Evolutionary conservation across 2,113 vertebrate genomes (phyloP).

Genomic region (Pteropus alecto): DNA sequence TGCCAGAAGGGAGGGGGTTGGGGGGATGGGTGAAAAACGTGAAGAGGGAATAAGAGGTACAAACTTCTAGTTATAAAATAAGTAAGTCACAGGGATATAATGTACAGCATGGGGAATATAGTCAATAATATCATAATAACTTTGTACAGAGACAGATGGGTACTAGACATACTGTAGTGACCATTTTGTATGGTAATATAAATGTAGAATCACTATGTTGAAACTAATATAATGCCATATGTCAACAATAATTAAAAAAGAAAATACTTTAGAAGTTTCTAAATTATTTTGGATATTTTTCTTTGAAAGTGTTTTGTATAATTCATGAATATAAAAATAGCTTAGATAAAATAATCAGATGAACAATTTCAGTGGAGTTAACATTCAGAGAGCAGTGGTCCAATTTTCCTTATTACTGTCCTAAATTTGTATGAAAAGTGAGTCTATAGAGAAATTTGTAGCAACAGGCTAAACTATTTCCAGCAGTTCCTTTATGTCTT

Average conservation of each 20-base stretch:
- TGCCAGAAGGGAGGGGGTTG: neutral
- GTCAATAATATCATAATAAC: neutral
- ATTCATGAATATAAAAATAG: neutral
- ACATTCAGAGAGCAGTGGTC: neutral
- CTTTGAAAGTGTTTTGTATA: slow-evolving; percentile 25
- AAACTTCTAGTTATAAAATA: neutral
- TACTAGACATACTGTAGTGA: neutral
- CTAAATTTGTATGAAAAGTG: neutral
- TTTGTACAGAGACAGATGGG: neutral
- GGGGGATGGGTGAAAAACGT: neutral
- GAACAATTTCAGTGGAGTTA: neutral
- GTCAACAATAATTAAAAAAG: neutral
- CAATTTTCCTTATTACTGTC: neutral
- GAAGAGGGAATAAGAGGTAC: neutral
- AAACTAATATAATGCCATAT: neutral
- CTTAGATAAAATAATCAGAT: neutral
- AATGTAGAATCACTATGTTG: neutral
- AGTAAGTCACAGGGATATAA: neutral
- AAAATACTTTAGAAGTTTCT: neutral
- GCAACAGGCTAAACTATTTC: neutral
- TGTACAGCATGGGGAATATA: neutral
- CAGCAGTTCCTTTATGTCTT: neutral
- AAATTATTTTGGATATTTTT: neutral
- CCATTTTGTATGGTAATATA: neutral
- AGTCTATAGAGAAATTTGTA: neutral